A percentile compares a stretch with the other conserved stretches of the same genome.
phyloP scores from a whole-genome alignment of 2,888 invertebrate genomes.

The Byasa hedistus region DNA sequence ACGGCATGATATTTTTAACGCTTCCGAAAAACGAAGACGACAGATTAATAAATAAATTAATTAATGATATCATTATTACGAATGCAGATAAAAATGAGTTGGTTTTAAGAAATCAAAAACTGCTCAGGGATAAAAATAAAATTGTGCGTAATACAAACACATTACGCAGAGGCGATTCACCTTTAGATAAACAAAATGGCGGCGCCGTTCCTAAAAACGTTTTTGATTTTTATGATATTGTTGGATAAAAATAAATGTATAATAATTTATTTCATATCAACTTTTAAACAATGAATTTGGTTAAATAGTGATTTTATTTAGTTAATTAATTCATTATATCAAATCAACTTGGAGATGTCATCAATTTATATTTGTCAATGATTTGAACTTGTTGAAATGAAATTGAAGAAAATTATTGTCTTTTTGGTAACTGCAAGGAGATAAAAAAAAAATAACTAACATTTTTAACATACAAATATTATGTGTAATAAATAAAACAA shows the following conservation, averaged over 20 bases:
- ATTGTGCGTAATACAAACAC: neutral
- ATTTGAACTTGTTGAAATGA: no score
- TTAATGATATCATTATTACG: constrained; percentile 6
- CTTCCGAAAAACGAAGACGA: constrained; percentile 10
- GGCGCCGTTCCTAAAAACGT: neutral
- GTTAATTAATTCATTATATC: no score
- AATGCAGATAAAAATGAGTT: neutral
- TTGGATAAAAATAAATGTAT: constrained; percentile 8
- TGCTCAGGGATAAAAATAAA: neutral
- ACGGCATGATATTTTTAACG: constrained; percentile 22
- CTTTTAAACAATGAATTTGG: no score
- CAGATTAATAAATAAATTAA: constrained; percentile 17
- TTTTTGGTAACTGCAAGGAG: no score
- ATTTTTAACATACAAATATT: no score
- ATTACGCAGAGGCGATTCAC: neutral
- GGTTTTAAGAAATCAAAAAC: neutral
- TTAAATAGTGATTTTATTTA: no score
- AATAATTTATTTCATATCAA: neutral
- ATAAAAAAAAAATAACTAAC: neutral
- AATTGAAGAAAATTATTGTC: no score
- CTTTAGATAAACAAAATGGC: neutral
- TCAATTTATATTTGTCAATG: no score
- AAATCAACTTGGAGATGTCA: no score
- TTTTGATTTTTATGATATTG: constrained; percentile 20
- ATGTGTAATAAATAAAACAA: constrained; percentile 3